phyloP scores from a whole-genome alignment of 2,113 vertebrate genomes.

The Phainopepla nitens region DNA sequence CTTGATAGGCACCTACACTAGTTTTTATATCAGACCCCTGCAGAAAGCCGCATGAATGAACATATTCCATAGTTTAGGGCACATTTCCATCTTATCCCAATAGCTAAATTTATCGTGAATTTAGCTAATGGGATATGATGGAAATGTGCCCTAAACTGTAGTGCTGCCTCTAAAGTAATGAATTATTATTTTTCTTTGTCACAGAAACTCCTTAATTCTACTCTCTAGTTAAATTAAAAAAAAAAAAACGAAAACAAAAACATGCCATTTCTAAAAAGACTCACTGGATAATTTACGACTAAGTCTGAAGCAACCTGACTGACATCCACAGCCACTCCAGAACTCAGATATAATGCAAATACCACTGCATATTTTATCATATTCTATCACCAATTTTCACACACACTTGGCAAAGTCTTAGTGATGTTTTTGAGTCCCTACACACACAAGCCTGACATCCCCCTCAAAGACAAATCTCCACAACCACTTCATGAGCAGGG shows the following conservation, averaged over 20 bases:
- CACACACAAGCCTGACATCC: accelerated
- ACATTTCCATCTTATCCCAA: neutral
- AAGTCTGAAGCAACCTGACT: neutral
- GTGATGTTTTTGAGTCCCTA: neutral
- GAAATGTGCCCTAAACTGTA: neutral
- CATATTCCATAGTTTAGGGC: neutral
- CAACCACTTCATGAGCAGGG: neutral
- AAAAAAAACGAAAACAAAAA: too few relatives aligned
- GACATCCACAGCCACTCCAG: neutral
- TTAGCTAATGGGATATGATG: neutral
- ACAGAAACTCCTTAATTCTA: neutral
- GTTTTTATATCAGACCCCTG: neutral
- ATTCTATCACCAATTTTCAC: neutral
- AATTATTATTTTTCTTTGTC: neutral
- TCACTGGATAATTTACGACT: neutral
- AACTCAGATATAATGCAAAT: neutral
- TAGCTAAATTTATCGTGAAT: neutral
- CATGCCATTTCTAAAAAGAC: neutral
- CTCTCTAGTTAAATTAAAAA: neutral
- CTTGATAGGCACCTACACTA: neutral
- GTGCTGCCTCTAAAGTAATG: neutral
- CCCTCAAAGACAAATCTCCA: neutral
- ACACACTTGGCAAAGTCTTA: neutral
- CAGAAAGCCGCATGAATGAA: neutral
- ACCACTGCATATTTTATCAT: neutral